These are phyloP conservation scores for Falco columbarius DNA, from an alignment of 2,797 vertebrate genomes.

Conservation along the genomic window DNA sequence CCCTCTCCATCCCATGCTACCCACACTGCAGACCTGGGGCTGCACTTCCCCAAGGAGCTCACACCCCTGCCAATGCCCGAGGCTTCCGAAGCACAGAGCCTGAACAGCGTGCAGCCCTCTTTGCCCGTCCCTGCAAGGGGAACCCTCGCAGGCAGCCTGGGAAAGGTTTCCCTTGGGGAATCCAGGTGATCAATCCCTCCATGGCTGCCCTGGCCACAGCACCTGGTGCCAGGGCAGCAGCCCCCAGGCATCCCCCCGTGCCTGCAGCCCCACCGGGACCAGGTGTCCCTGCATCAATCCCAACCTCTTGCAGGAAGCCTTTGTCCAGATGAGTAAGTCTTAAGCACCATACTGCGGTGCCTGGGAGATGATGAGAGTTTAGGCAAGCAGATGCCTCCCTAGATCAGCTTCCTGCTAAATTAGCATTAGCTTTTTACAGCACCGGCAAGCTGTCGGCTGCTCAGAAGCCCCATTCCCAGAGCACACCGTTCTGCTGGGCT, in stretches of 20 bases:
- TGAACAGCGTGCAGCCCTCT: fast-evolving
- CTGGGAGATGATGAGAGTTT: background rate
- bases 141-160: background rate
- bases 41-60: background rate
- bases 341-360: background rate
- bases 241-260: background rate
- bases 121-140: background rate
- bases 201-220: background rate
- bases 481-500: background rate
- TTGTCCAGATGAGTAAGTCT: background rate
- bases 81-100: background rate
- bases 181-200: background rate
- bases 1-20: background rate
- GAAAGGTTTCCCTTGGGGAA: background rate
- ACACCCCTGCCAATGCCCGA: background rate
- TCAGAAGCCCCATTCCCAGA: background rate
- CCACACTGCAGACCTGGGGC: background rate
- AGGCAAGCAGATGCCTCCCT: constrained; percentile 13
- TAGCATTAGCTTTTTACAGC: constrained; percentile 7
- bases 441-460: background rate
- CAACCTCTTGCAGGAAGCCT: background rate
- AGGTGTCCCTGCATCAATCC: background rate
- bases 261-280: fast-evolving
- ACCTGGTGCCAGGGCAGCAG: background rate
- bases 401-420: constrained; percentile 23